Base-by-base conservation (phyloP, 2,113 vertebrate species). In the Butastur rufipennis region DNA sequence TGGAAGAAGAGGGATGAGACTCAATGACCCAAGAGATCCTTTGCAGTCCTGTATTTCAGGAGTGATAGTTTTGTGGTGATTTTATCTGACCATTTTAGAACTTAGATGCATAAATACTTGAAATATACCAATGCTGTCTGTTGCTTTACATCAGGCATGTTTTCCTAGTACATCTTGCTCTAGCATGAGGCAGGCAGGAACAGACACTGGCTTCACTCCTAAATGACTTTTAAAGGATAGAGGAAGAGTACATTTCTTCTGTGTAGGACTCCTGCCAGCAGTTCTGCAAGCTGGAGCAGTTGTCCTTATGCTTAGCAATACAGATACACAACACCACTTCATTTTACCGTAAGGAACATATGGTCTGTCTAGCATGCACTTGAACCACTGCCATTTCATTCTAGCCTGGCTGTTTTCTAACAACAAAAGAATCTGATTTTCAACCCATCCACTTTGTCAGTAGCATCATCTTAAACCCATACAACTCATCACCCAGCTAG, bases 301-400 rank as follows among this genome's bases (percentile, higher is more conserved):
- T 67, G 70, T 71, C 47, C 53, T 62, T 52, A 42, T 75, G 67
- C 47, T 4, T 15, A 22, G 72, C 34, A 40, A 34, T 58, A 53
- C 71, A 87, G 79, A 87, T n/a, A 62, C 9, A 63, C 40, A 65
- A 19, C 67, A 31, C 11, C 32, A 9, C 72, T 81, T 67, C 48
- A 29, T 45, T 90, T 74, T 66, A 32, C 63, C 73, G 45, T n/a
- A 73, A 75, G 62, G 93, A 78, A 65, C 84, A 75, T 75, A 78
- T 55, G 71, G 36, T 42, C 71, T 50, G 95, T 96, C 95, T 91
- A 84, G 90, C 91, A 80, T 9, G 43, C 4, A 3, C 81, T 80
- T 93, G 92, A 97, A 95, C 67, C 58, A 42, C 78, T 90, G 96
- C 90, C 95, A 96, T 71, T 71, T 77, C 86, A 59, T 78, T 61